Evolutionary conservation across 1,140 invertebrate genomes (phyloP).

Genomic region (Phenacoccus solenopsis): DNA sequence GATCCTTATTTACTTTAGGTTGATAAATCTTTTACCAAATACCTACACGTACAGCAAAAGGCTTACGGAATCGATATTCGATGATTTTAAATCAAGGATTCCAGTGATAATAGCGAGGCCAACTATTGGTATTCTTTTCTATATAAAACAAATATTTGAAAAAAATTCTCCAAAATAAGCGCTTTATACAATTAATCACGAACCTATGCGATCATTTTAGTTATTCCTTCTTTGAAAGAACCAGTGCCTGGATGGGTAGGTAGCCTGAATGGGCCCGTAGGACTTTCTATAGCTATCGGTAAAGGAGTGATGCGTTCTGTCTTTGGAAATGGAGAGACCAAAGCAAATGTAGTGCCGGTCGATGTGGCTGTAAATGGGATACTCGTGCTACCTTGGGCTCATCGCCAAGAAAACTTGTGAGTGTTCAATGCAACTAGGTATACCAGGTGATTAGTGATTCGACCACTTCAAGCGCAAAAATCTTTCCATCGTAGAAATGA

Average conservation of each 20-base stretch:
- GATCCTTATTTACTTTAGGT: background rate
- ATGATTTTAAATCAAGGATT: no score
- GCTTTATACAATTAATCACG: no score
- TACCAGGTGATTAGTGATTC: no score
- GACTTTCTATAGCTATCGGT: constrained; percentile 54
- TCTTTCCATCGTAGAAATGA: no score
- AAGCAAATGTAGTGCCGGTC: constrained; percentile 75
- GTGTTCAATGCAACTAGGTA: no score
- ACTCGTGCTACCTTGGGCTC: constrained; percentile 23
- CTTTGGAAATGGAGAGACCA: constrained; percentile 55
- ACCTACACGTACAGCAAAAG: background rate
- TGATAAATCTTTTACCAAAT: background rate
- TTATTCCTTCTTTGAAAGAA: constrained; percentile 47
- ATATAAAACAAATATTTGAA: no score
- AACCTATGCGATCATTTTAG: no score
- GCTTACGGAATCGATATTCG: background rate
- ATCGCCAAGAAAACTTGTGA: background rate
- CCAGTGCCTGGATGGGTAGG: constrained; percentile 79
- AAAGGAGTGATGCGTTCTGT: constrained; percentile 80
- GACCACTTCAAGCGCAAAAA: no score
- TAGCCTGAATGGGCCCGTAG: constrained; percentile 78
- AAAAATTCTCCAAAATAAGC: no score
- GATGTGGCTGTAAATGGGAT: constrained; percentile 65
- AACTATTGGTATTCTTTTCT: no score
- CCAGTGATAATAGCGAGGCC: no score